These are phyloP conservation scores for Leptothorax acervorum DNA, from an alignment of 2,888 invertebrate species.

Conservation along the genomic window DNA sequence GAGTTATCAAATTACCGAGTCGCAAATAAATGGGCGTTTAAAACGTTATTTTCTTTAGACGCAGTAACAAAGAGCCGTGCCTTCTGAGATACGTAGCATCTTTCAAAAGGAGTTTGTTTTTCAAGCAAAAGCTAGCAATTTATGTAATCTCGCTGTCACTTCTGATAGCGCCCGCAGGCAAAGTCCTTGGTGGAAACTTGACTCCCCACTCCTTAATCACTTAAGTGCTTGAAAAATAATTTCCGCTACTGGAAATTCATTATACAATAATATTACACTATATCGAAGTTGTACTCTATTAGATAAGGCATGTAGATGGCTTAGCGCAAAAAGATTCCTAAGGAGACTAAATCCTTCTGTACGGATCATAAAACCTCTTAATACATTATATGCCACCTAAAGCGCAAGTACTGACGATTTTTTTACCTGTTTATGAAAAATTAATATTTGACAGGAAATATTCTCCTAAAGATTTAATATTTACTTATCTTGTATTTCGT, in stretches of 20 bases:
- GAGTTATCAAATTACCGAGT: neutral
- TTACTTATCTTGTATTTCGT: neutral
- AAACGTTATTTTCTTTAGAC: neutral
- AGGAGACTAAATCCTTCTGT: neutral
- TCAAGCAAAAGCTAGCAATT: slow-evolving; percentile 26
- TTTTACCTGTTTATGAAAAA: neutral
- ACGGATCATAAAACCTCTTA: neutral
- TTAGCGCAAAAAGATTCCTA: neutral
- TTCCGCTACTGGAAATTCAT: neutral
- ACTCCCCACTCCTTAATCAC: slow-evolving; percentile 3
- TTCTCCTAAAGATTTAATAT: neutral
- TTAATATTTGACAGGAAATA: neutral
- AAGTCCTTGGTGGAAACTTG: slow-evolving; percentile 24
- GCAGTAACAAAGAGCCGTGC: neutral
- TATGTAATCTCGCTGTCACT: slow-evolving; percentile 30
- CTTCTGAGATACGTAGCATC: neutral
- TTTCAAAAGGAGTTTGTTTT: slow-evolving; percentile 22
- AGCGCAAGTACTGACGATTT: neutral
- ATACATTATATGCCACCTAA: neutral
- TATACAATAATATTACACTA: neutral
- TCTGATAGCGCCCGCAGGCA: slow-evolving; percentile 10
- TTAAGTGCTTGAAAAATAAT: slow-evolving; percentile 18
- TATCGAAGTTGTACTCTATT: neutral
- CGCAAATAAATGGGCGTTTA: neutral
- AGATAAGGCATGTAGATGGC: neutral